Evolutionary conservation across 2,113 vertebrate genomes (phyloP).

Genomic region (Cinclus cinclus): DNA sequence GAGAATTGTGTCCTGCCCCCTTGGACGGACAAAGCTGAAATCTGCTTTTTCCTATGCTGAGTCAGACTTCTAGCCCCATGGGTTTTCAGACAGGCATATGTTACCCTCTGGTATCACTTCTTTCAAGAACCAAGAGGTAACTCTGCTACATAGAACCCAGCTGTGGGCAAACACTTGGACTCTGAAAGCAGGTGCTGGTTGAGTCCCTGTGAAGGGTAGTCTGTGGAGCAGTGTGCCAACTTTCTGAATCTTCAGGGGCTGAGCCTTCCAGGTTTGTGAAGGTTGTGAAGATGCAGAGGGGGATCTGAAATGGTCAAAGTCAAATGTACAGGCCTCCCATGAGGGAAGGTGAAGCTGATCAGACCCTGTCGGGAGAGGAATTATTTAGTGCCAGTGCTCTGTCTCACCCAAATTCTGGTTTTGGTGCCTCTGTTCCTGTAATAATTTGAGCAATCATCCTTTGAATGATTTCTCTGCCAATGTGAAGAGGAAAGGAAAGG

Average conservation of each 20-base stretch:
- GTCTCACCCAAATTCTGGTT: background rate
- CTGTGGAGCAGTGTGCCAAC: background rate
- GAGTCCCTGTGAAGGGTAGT: background rate
- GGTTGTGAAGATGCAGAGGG: background rate
- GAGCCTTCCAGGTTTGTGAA: background rate
- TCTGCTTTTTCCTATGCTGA: background rate
- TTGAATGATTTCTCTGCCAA: background rate
- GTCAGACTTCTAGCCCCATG: background rate
- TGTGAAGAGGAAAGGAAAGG: background rate
- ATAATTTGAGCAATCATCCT: background rate
- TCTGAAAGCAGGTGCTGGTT: background rate
- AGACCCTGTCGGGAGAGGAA: background rate
- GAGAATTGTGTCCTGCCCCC: background rate
- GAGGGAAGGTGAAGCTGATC: background rate
- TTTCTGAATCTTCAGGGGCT: background rate
- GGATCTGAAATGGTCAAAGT: background rate
- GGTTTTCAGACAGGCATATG: background rate
- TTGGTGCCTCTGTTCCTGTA: background rate
- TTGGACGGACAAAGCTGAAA: background rate
- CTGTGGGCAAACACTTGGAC: background rate
- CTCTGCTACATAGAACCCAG: fast-evolving
- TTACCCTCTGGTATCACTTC: background rate
- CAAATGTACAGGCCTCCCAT: background rate
- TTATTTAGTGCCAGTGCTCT: background rate
- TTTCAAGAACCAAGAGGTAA: background rate